Evolutionary conservation across 2,888 invertebrate species (phyloP), one percentile per base, ranked within the genome.

Genomic region (Conistra vaccinii): DNA sequence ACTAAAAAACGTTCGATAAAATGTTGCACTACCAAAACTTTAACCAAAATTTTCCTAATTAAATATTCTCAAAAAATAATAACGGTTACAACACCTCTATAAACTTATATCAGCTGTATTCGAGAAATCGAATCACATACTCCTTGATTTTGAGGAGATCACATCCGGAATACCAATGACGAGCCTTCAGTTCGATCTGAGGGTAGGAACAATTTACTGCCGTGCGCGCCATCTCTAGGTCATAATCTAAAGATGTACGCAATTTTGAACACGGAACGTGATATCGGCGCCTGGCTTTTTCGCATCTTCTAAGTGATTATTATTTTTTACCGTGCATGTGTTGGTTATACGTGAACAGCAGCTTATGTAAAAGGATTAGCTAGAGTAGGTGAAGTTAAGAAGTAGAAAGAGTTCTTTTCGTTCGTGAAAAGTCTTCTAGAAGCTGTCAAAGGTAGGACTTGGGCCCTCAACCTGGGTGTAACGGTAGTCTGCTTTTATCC

Each of bases 121-220:
- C n/a, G n/a, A 95, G 95, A 94, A 96, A 96, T 96, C 96, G 95
- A 96, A 96, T 96, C 96, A 96, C 96, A 96, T 95, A 96, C 95
- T 94, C 95, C 96, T 96, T 96, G 96, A 96, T 96, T 96, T 95
- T 94, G 95, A 93, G 93, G 90, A 93, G 92, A 91, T 90, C 91
- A 87, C 91, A 90, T 74, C 73, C 83, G 76, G 96, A 95, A 96
- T 96, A 95, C 92, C 90, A 93, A 96, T 94, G 93, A 91, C 88
- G 72, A 71, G 80, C 84, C 80, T 84, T 83, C 83, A 85, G 87
- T 85, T 87, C 90, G 91, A 93, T 92, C 91, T 63, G 51, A 91
- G 91, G 86, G 86, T 73, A 73, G 76, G 69, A 75, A 82, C 78
- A 81, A 63, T 78, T 81, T 82, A 84, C 82, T 69, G 88, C 84